A percentile compares a stretch with the other conserved stretches of the same genome.
Evolutionary conservation across 1,140 invertebrate genomes (phyloP).

Genomic region (Scaptomyza pallida): DNA sequence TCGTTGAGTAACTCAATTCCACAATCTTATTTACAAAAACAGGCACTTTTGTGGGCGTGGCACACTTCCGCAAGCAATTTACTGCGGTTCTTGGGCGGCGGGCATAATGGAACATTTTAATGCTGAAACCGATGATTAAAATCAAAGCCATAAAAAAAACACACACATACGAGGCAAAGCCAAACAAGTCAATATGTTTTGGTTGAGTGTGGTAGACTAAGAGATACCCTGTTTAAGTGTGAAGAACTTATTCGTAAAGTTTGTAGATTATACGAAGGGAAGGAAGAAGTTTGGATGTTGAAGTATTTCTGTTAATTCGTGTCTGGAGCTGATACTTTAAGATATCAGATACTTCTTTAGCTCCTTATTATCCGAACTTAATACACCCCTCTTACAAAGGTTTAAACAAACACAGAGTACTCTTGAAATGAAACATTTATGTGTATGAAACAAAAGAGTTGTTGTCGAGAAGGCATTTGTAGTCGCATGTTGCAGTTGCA

Average conservation of each 20-base stretch:
- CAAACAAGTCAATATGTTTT: background rate
- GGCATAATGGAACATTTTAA: conserved; percentile 80
- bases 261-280: no score
- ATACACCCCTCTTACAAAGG: background rate
- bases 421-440: background rate
- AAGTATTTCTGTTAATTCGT: no score
- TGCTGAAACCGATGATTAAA: conserved; percentile 78
- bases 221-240: conserved; percentile 1
- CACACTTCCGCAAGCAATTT: conserved; percentile 78
- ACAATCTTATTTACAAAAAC: conserved; percentile 32
- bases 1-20: conserved; percentile 73
- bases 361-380: no score
- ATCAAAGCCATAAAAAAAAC: conserved; percentile 58
- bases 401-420: background rate
- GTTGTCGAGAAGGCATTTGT: conserved; percentile 60
- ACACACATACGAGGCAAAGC: background rate
- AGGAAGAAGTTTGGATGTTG: no score
- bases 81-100: conserved; percentile 62
- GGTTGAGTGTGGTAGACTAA: background rate
- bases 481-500: conserved; percentile 51
- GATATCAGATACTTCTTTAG: no score
- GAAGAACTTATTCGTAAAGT: no score
- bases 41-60: conserved; percentile 73
- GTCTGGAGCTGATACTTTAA: no score
- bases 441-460: background rate